Conservation (phyloP, 2,888 invertebrate genomes). For the Spilarctia lutea region DNA sequence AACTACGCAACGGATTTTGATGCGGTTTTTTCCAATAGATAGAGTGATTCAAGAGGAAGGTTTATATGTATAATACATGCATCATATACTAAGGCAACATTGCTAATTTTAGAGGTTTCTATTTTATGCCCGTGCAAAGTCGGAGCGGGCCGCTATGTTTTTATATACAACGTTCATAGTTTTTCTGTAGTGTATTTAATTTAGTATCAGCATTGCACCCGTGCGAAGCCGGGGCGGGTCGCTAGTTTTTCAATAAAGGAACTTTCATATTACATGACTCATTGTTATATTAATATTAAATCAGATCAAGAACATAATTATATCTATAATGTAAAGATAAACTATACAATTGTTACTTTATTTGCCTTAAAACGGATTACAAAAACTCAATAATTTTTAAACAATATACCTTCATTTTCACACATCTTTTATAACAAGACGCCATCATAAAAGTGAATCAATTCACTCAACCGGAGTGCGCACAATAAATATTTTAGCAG, state of each 20-base stretch:
- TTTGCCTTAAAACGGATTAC: constrained; percentile 9
- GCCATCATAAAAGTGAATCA: constrained; percentile 38
- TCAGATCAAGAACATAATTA: background rate
- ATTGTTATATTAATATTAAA: background rate
- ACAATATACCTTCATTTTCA: constrained; percentile 36
- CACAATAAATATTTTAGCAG: constrained; percentile 54
- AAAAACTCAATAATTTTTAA: constrained; percentile 8
- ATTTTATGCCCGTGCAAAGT: no score
- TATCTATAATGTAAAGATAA: background rate
- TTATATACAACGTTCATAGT: no score
- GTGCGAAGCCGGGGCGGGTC: no score
- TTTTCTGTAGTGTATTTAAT: no score
- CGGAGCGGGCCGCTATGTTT: no score
- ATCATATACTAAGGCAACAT: no score
- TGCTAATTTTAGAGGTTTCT: no score
- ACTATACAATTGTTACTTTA: constrained; percentile 1
- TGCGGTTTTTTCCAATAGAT: no score
- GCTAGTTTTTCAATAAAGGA: background rate
- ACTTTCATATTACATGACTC: background rate
- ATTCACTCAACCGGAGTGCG: constrained; percentile 45
- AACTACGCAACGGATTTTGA: no score
- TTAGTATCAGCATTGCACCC: no score
- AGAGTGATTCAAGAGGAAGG: no score
- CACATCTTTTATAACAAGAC: constrained; percentile 42
- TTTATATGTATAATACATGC: no score